Percentiles rank a stretch among this genome's conserved stretches.
Conservation (phyloP, 2,113 vertebrate species). For the Pluvialis apricaria region DNA sequence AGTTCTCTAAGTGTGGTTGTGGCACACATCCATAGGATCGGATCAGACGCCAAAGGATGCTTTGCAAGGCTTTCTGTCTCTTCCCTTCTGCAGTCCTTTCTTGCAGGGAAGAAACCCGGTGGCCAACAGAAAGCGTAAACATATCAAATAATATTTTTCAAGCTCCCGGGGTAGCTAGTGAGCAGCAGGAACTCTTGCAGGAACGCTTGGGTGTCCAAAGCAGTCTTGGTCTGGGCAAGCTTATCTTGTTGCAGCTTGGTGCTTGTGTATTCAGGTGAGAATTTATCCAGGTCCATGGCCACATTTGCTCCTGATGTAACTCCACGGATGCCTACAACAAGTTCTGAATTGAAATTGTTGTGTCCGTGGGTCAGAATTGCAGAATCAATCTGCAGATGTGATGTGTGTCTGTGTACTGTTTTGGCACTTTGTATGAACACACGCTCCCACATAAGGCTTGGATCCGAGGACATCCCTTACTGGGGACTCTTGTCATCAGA, state of each 20-base stretch:
- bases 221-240: background rate
- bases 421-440: background rate
- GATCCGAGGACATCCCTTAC: background rate
- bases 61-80: background rate
- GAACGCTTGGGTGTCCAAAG: accelerated
- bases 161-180: background rate
- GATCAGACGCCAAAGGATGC: background rate
- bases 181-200: background rate
- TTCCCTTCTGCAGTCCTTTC: background rate
- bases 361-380: background rate
- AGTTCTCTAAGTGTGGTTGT: background rate
- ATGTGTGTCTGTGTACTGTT: background rate
- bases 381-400: background rate
- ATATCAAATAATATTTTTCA: background rate
- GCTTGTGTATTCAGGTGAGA: background rate
- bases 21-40: accelerated
- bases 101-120: background rate
- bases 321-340: background rate
- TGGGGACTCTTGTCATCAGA: background rate
- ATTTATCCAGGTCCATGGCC: background rate
- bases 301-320: background rate
- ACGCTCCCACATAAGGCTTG: background rate
- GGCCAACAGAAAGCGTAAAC: background rate
- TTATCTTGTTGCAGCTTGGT: background rate
- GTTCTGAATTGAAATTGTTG: background rate